Evolutionary conservation across 2,888 invertebrate genomes (phyloP), one percentile per base, ranked within the genome.

Genomic region (Folsomia manolachei): DNA sequence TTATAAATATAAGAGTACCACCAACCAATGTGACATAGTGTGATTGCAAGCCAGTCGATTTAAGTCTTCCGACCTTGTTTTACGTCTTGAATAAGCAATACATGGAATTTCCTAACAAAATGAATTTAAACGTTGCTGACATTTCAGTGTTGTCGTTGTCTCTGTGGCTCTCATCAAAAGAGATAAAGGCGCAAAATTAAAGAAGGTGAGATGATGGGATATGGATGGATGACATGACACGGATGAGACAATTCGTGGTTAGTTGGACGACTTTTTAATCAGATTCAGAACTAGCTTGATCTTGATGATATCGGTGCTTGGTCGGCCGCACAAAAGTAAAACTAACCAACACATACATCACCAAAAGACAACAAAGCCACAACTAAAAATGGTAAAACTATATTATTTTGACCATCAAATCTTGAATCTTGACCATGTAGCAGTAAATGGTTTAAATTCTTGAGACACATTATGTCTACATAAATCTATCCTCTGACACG

Each of bases 71-170:
- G 65, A 2, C 65, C 65, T 66, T 66, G 65, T 52, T 66, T 25
- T 39, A 19, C 25, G 21, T 26, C 64, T 64, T 19, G 25, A 25
- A 25, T 64, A n/a, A 19, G 27, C 64, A 52, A 66, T 66, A 21
- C 39, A 66, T 23, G 39, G 2, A 21, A 66, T 66, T 66, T 66
- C 65, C 65, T 66, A 51, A 52, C 63, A 63, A 66, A 66, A 64
- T n/a, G 25, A 39, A 39, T 39, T 14, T 39, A 39, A 39, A n/a
- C n/a, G n/a, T n/a, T 39, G 39, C 39, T 39, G 39, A 39, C 39
- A 39, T 21, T 56, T 56, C n/a, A 56, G n/a, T n/a, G 19, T 56
- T 56, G 56, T 56, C 56, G 9, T 51, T 51, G 18, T 9, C 51
- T n/a, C n/a, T n/a, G n/a, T n/a, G n/a, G n/a, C n/a, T n/a, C n/a